phyloP scores from a whole-genome alignment of 37 sponge, comb jelly and placozoan species.

The Oscarella lobularis region DNA sequence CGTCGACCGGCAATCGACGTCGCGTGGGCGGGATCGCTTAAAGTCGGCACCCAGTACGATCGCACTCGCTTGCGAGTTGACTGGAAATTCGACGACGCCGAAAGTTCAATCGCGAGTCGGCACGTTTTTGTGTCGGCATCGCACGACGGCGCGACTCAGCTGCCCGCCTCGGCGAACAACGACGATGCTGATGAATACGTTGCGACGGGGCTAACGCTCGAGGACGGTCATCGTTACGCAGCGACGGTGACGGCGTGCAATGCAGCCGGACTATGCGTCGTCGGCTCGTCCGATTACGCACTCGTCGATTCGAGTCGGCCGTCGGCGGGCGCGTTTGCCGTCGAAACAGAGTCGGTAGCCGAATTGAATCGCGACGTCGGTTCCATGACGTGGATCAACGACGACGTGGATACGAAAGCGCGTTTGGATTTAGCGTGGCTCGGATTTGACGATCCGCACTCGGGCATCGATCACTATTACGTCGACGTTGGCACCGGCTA shows the following conservation, averaged over 20 bases:
- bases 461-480: slow-evolving; percentile 31
- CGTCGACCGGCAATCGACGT: slow-evolving; percentile 13
- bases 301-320: slow-evolving; percentile 73
- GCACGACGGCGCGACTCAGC: not conserved
- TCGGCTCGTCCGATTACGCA: slow-evolving; percentile 6
- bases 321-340: slow-evolving; percentile 70
- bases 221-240: slow-evolving; percentile 39
- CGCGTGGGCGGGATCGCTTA: slow-evolving; percentile 38
- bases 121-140: slow-evolving; percentile 25
- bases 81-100: slow-evolving; percentile 34
- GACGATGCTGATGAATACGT: not conserved
- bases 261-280: slow-evolving; percentile 32
- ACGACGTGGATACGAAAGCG: not conserved
- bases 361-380: slow-evolving; percentile 20
- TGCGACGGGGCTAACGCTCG: slow-evolving; percentile 8
- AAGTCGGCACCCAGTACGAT: slow-evolving; percentile 29
- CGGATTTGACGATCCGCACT: slow-evolving; percentile 71
- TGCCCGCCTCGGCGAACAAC: slow-evolving; percentile 13
- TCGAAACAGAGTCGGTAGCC: slow-evolving; percentile 18
- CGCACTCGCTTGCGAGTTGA: slow-evolving; percentile 15
- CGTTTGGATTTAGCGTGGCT: slow-evolving; percentile 34
- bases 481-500: slow-evolving; percentile 37
- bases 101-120: slow-evolving; percentile 6
- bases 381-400: slow-evolving; percentile 52
- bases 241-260: slow-evolving; percentile 39